Base-by-base conservation (phyloP, 2,888 invertebrate genomes). In the Panorpa germanica region DNA sequence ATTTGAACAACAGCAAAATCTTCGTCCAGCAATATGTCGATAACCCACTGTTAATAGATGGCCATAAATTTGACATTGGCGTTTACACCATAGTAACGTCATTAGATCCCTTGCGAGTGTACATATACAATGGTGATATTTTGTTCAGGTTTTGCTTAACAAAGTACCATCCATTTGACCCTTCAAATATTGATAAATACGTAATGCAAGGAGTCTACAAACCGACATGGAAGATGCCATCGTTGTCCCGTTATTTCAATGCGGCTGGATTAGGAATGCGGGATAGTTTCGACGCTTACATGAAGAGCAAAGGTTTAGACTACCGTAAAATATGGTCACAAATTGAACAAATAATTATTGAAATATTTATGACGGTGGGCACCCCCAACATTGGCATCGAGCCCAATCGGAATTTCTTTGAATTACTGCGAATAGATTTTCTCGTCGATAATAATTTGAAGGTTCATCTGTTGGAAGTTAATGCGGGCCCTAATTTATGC, bases 401-500 rank as follows among this genome's bases (percentile, higher is more conserved):
- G 32, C 63, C 64, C 0, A 55, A 57, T 24, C 53, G 63, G 11
- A 78, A 77, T 43, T 95, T 90, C 52, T 96, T 96, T 53, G 95
- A 96, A 54, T 61, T 96, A 61, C 77, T 91, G 56, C 69, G 96
- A 17, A 85, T 96, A 46, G 96, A 96, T 52, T 76, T 96, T 47
- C 75, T 90, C 0, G 59, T 95, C 3, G 90, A 95, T 48, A 78
- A 85, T 39, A 59, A 86, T 31, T 50, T 95, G 1, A 77, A 76
- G 28, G 81, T 93, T 1, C 80, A 70, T 44, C 59, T 91, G 5
- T 74, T 96, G 68, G 96, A 96, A 59, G 93, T 88, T 1, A 96
- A 96, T 47, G 95, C 96, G 96, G 91, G 91, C 9, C 96, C 96
- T 0, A 96, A 96, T 59, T 61, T 96, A 34, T 88, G 88, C 1